phyloP scores from a whole-genome alignment of 2,888 invertebrate genomes.

The Tachystola acroxantha region DNA sequence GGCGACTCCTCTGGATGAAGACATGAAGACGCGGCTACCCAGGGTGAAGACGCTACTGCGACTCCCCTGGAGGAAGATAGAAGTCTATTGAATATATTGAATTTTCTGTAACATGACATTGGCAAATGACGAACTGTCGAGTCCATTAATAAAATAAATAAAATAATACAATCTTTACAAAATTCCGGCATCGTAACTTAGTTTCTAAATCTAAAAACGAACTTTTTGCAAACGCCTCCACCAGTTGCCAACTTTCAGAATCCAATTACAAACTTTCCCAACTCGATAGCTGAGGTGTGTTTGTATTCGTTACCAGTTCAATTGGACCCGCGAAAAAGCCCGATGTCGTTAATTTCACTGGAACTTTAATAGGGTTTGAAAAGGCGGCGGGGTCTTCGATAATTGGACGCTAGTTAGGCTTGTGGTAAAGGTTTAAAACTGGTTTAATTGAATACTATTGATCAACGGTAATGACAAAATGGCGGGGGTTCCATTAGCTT shows the following conservation, averaged over 20 bases:
- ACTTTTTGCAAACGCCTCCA: neutral
- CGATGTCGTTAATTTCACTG: neutral
- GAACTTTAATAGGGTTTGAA: neutral
- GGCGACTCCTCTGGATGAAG: too few relatives aligned
- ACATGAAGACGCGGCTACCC: too few relatives aligned
- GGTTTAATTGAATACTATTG: neutral
- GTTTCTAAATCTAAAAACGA: neutral
- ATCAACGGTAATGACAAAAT: neutral
- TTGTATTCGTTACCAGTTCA: neutral
- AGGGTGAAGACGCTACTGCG: too few relatives aligned
- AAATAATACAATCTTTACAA: too few relatives aligned
- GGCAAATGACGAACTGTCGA: too few relatives aligned
- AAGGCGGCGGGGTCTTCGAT: neutral
- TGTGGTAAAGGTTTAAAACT: neutral
- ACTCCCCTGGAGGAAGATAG: too few relatives aligned
- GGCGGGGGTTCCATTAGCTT: too few relatives aligned
- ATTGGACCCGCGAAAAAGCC: neutral
- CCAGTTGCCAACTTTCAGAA: neutral
- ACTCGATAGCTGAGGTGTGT: constrained; percentile 1
- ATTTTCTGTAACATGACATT: too few relatives aligned
- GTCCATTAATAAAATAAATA: too few relatives aligned
- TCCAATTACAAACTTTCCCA: constrained; percentile 9
- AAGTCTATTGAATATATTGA: too few relatives aligned
- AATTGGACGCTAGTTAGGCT: neutral
- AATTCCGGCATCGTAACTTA: too few relatives aligned